A percentile compares a stretch with the other conserved stretches of the same genome.
Evolutionary conservation across 2,797 vertebrate species (phyloP).

Genomic region (Fundulus diaphanus): DNA sequence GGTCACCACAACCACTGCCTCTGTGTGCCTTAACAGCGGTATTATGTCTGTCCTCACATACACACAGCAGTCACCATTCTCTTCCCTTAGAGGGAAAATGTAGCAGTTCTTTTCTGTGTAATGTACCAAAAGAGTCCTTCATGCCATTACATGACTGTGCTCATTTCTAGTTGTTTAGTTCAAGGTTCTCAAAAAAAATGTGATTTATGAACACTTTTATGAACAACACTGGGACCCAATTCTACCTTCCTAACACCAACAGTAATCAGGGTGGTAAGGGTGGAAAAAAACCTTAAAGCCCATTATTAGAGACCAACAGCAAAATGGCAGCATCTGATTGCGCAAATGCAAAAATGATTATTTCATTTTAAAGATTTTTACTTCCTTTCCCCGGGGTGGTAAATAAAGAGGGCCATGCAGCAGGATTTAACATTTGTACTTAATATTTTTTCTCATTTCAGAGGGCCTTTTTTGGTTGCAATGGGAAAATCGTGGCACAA

Average conservation of each 20-base stretch:
- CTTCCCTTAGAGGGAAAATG: too few relatives aligned
- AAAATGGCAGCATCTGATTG: neutral
- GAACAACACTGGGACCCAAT: neutral
- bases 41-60: neutral
- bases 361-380: neutral
- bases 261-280: neutral
- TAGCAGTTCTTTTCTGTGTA: too few relatives aligned
- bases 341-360: neutral
- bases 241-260: neutral
- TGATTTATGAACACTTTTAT: neutral
- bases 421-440: neutral
- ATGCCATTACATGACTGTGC: neutral
- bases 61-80: neutral
- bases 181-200: neutral
- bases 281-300: neutral
- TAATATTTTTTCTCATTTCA: neutral
- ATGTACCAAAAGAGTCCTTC: too few relatives aligned
- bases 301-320: neutral
- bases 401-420: neutral
- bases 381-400: neutral
- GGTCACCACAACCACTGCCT: neutral
- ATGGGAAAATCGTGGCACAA: constrained; percentile 98
- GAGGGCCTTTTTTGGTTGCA: constrained; percentile 95
- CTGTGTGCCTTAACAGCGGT: neutral
- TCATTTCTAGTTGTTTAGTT: neutral